Conservation (phyloP, 2,888 invertebrate species). For the Rhaphigaster nebulosa region DNA sequence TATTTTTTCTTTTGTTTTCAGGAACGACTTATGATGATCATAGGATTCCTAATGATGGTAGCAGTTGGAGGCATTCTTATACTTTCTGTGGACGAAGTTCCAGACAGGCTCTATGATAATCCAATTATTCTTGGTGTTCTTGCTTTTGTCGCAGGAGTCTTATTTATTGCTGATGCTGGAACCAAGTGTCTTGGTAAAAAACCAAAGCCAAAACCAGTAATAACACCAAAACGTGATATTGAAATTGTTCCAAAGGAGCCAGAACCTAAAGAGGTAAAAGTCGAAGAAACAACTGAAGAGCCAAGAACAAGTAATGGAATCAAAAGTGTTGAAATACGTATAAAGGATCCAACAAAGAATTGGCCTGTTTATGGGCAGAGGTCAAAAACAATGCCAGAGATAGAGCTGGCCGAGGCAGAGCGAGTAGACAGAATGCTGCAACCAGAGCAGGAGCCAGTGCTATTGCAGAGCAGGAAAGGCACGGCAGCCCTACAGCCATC, state of each 20-base stretch:
- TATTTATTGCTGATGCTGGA: constrained; percentile 77
- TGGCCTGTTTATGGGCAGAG: constrained; percentile 61
- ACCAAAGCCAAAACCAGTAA: constrained; percentile 41
- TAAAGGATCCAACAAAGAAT: constrained; percentile 63
- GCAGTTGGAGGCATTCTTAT: constrained; percentile 79
- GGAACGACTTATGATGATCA: constrained; percentile 78
- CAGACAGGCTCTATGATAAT: constrained; percentile 77
- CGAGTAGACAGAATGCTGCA: constrained; percentile 62
- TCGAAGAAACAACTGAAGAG: constrained; percentile 50
- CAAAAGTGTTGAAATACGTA: constrained; percentile 63
- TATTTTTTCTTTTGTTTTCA: constrained; percentile 68
- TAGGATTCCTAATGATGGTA: constrained; percentile 79
- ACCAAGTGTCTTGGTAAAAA: constrained; percentile 62
- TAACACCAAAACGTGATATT: constrained; percentile 58
- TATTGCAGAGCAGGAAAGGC: constrained; percentile 52
- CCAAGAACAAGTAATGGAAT: constrained; percentile 59
- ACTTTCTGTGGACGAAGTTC: constrained; percentile 80
- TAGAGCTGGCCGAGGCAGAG: constrained; percentile 62
- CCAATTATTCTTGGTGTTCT: constrained; percentile 79
- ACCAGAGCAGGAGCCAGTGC: constrained; percentile 60
- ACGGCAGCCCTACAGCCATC: constrained; percentile 57
- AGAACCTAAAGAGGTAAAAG: constrained; percentile 49
- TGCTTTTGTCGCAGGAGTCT: constrained; percentile 76
- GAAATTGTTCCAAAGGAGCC: constrained; percentile 61
- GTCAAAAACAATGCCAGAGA: constrained; percentile 51